These are phyloP conservation scores for Drosophila tropicalis DNA, from an alignment of 1,140 invertebrate genomes.

Conservation along the genomic window DNA sequence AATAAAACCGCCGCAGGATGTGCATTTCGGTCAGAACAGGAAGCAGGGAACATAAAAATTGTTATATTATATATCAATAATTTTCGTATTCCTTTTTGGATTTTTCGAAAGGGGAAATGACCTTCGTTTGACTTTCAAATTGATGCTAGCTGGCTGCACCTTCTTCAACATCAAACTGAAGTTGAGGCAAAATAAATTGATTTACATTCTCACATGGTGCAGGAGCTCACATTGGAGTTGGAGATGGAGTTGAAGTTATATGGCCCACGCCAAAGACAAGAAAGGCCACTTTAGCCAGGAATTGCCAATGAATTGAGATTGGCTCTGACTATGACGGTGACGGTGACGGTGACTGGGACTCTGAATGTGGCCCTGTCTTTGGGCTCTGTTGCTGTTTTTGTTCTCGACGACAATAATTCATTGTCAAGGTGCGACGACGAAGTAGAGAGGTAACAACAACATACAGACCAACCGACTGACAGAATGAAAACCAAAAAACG, in stretches of 20 bases:
- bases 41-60: conserved; percentile 43
- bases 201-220: conserved; percentile 52
- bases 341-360: conserved; percentile 8
- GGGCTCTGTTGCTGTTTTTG: conserved; percentile 21
- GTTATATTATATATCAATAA: conserved; percentile 1
- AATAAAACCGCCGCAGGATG: conserved; percentile 58
- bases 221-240: conserved; percentile 4
- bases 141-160: conserved; percentile 16
- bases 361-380: conserved; percentile 15
- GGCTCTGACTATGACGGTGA: conserved; percentile 29
- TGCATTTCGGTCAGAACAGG: conserved; percentile 42
- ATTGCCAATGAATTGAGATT: conserved; percentile 67
- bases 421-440: conserved; percentile 73
- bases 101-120: conserved; percentile 10
- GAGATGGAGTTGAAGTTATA: background rate
- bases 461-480: background rate
- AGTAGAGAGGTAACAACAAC: conserved; percentile 38
- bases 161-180: conserved; percentile 42
- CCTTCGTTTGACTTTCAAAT: conserved; percentile 54
- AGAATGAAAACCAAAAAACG: background rate
- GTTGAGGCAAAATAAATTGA: conserved; percentile 67
- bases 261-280: conserved; percentile 56
- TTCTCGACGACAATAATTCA: conserved; percentile 65
- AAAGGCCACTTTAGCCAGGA: conserved; percentile 68
- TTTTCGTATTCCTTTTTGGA: background rate